Evolutionary conservation across 2,797 vertebrate species (phyloP), one percentile per base, ranked within the genome.

Genomic region (Galagoides demidoff): DNA sequence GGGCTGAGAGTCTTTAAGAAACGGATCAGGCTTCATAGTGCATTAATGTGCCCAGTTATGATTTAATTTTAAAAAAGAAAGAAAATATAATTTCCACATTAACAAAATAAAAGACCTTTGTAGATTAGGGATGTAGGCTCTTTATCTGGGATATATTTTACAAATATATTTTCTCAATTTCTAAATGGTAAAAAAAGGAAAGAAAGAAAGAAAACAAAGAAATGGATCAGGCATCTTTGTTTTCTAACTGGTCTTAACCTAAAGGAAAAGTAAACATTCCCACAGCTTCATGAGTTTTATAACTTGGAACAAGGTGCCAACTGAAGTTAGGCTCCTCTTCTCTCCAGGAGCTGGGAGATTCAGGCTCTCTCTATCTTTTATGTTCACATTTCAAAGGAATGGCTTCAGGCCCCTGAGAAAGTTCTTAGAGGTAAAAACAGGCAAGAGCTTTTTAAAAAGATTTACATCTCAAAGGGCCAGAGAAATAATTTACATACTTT

Each of bases 321-420:
- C 8, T 25, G 23, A 57, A 43, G 27, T 73, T 63, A 22, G 55
- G 5, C 64, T 64, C 29, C n/a, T 22, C 2, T 1, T 4, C 12
- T 34, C 13, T 34, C 49, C 4, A 37, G 89, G 66, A 81, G 45
- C 23, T 37, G 34, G 74, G 71, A n/a, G 27, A 25, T 13, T 39
- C 34, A 22, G 81, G 12, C 8, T 0, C 17, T n/a, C 8, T 0
- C 17, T 19, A 1, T 27, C 34, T 37, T n/a, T 20, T 49, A 27
- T 20, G 19, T 23, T 43, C 23, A 52, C 9, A 25, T 59, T 76
- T 85, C 37, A 52, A 90, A 93, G 74, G 31, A 31, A n/a, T 66
- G 16, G 45, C 6, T 52, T 49, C 27, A 27, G 59, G 39, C 29
- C 27, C 23, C 34, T 68, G 29, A 63, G 34, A 52, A 93, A 68